Conservation (phyloP, 2,888 invertebrate species). For the Campoletis raptor region DNA sequence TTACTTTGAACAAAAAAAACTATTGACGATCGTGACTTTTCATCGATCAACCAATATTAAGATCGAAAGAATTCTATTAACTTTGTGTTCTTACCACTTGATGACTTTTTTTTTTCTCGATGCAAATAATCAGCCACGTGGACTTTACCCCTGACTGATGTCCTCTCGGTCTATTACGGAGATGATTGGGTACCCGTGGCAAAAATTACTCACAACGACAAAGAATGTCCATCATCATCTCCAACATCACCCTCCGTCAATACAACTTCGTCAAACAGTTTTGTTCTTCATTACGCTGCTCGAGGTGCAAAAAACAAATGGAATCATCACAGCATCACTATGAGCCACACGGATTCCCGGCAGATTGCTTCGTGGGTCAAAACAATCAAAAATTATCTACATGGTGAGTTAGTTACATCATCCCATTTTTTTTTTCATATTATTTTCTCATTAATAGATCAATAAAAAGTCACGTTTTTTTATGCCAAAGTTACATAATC, state of each 20-base stretch:
- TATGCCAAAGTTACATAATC: no score
- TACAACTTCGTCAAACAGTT: slow-evolving; percentile 84
- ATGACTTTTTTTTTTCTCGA: slow-evolving; percentile 2
- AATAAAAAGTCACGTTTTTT: neutral
- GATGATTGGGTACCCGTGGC: slow-evolving; percentile 83
- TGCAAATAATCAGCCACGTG: slow-evolving; percentile 85
- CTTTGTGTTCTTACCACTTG: neutral
- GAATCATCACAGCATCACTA: slow-evolving; percentile 86
- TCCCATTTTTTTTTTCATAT: neutral
- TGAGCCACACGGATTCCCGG: slow-evolving; percentile 87
- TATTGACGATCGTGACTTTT: no score
- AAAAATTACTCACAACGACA: slow-evolving; percentile 80
- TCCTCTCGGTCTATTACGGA: slow-evolving; percentile 86
- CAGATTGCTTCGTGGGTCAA: slow-evolving; percentile 89
- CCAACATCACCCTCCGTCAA: slow-evolving; percentile 69
- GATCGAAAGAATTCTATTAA: no score
- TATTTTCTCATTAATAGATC: neutral
- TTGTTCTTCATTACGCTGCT: slow-evolving; percentile 88
- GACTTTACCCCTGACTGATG: slow-evolving; percentile 86
- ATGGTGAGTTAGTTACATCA: slow-evolving; percentile 84
- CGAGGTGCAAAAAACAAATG: slow-evolving; percentile 87
- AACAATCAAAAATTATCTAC: slow-evolving; percentile 86
- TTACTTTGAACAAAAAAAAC: no score
- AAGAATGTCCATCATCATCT: slow-evolving; percentile 73
- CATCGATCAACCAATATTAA: neutral